Evolutionary conservation across 2,113 vertebrate genomes (phyloP).

Genomic region (Mellivora capensis): DNA sequence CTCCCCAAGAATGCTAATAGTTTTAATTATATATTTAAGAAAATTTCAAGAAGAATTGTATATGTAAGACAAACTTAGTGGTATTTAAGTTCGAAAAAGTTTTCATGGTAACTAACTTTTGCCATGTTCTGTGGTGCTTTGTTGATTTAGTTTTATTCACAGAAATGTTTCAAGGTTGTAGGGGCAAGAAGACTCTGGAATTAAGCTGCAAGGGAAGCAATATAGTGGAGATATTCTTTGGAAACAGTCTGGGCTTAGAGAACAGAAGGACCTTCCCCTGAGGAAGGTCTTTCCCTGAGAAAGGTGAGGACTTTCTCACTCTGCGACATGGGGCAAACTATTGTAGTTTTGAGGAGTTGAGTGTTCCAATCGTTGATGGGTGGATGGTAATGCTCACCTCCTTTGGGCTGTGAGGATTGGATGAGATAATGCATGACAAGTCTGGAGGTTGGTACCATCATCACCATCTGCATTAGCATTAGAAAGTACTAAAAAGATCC

Average conservation of each 20-base stretch:
- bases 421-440: not conserved
- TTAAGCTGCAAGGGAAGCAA: not conserved
- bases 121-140: not conserved
- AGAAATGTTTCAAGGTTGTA: not conserved
- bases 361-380: not conserved
- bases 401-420: not conserved
- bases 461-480: not conserved
- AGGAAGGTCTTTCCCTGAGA: too few relatives aligned
- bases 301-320: not conserved
- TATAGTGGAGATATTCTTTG: not conserved
- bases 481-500: not conserved
- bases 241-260: not conserved
- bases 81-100: not conserved
- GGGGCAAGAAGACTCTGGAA: not conserved
- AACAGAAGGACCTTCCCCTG: not conserved
- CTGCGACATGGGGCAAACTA: not conserved
- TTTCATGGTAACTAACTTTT: not conserved
- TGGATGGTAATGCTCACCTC: not conserved
- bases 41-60: not conserved
- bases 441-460: too few relatives aligned
- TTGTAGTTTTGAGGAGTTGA: not conserved
- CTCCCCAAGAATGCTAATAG: not conserved
- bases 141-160: not conserved
- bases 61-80: not conserved
- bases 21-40: not conserved